Evolutionary conservation across 2,797 vertebrate genomes (phyloP), one percentile per base, ranked within the genome.

Genomic region (Myotis myotis): DNA sequence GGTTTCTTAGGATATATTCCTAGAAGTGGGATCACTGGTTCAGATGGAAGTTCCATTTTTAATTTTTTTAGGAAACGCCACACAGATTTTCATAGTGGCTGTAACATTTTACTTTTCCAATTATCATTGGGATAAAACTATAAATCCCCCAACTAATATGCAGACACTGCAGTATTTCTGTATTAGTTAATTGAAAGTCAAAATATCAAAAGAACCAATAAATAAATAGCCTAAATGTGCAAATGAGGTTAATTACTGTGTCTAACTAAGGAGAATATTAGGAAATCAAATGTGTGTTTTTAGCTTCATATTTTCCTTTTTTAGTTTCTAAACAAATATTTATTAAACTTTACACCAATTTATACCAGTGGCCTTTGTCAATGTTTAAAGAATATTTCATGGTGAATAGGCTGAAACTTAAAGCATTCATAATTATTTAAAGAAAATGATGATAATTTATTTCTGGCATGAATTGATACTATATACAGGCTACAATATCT

Each of bases 201-300:
- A 93, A 95, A 60, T 15, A 89, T 82, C 74, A 68, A 74, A 95
- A 91, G 51, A 79, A 13, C 4, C 20, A 60, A 87, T 60, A 36
- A 62, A 80, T 10, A 62, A 68, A 81, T 82, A 89, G 57, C 23
- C 11, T 57, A 20, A 83, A 74, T 89, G 19, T 49, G 47, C 15
- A 92, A 93, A 57, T 47, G 33, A 79, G 15, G 72, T 87, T 84
- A 86, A 92, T 87, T 62, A 94, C 11, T 75, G 8, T 88, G n/a
- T 23, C 25, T 49, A 23, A 79, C 12, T 36, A 80, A 89, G 36
- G 30, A 72, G 51, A 74, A 47, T 83, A 78, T 57, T 82, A 62
- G 75, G n/a, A 87, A 91, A 93, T 80, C 30, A 82, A 88, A 82
- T 91, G 0, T 53, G n/a, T 66, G 12, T 36, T 72, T 89, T 89